These are phyloP conservation scores for Pterostichus madidus DNA, from an alignment of 2,888 invertebrate genomes.

Conservation along the genomic window DNA sequence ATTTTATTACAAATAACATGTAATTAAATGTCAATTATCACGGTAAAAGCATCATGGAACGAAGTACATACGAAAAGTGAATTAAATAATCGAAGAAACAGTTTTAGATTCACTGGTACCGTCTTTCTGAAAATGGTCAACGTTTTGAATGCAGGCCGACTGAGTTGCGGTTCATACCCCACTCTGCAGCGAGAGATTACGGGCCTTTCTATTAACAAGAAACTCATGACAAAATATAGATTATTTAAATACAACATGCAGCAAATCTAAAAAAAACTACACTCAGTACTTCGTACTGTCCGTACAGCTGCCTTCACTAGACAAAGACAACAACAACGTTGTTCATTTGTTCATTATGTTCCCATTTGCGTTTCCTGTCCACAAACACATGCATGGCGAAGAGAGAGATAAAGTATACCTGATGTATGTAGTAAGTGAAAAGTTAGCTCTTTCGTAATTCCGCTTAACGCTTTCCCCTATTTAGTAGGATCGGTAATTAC, in stretches of 20 bases:
- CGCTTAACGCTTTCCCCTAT: conserved; percentile 41
- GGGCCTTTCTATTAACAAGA: conserved; percentile 67
- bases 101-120: conserved; percentile 63
- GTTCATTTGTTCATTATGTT: conserved; percentile 44
- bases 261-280: conserved; percentile 36
- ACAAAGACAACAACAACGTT: conserved; percentile 25
- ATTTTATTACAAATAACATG: no score
- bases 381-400: background rate
- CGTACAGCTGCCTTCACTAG: conserved; percentile 26
- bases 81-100: conserved; percentile 17
- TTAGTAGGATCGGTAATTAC: conserved; percentile 31
- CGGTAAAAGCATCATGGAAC: background rate
- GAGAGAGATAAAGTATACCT: conserved; percentile 27
- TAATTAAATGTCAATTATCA: background rate
- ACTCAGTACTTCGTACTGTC: conserved; percentile 16
- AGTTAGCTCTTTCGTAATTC: conserved; percentile 48
- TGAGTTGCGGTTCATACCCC: conserved; percentile 58
- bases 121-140: conserved; percentile 68
- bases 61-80: conserved; percentile 29
- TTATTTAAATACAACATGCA: conserved; percentile 53
- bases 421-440: conserved; percentile 38
- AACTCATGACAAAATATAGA: conserved; percentile 63
- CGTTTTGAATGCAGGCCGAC: conserved; percentile 68
- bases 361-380: conserved; percentile 46
- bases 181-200: conserved; percentile 51